Percentiles rank a stretch among this genome's conserved stretches.
Conservation (phyloP, 2,113 vertebrate genomes). For the Phalacrocorax brasilianus region DNA sequence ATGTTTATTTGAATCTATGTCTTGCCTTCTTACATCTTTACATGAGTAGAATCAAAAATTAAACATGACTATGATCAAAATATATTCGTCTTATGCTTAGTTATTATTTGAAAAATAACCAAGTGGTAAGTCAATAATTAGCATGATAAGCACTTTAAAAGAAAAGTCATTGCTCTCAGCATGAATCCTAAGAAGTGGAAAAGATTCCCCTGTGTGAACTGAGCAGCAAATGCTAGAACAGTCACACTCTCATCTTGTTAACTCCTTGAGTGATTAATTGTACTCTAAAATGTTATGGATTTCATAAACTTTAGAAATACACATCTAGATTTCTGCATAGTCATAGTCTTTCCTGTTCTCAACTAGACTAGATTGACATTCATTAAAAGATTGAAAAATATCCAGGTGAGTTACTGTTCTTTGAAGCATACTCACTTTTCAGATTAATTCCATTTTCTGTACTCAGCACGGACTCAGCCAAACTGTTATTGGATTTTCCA, state of each 20-base stretch:
- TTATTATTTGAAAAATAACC: not conserved
- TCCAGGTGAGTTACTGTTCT: slow-evolving; percentile 14
- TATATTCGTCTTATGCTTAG: not conserved
- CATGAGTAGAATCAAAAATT: not conserved
- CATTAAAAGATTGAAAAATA: not conserved
- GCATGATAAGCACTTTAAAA: not conserved
- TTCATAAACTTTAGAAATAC: not conserved
- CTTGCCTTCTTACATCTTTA: not conserved
- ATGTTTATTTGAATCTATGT: not conserved
- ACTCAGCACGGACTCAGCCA: slow-evolving; percentile 52
- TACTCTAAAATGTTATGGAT: not conserved
- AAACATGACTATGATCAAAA: not conserved
- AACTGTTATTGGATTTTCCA: slow-evolving; percentile 61
- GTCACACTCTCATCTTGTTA: not conserved
- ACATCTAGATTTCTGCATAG: not conserved
- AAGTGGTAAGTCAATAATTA: not conserved
- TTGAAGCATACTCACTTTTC: not conserved
- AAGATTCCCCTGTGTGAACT: not conserved
- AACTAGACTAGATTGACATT: not conserved
- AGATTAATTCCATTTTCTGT: slow-evolving; percentile 45
- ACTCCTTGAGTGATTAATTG: not conserved
- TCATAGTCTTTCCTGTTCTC: not conserved
- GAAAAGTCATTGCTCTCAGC: not conserved
- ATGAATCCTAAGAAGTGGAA: not conserved
- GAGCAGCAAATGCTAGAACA: not conserved